phyloP scores from a whole-genome alignment of 2,888 invertebrate genomes.

The Ischnura elegans region DNA sequence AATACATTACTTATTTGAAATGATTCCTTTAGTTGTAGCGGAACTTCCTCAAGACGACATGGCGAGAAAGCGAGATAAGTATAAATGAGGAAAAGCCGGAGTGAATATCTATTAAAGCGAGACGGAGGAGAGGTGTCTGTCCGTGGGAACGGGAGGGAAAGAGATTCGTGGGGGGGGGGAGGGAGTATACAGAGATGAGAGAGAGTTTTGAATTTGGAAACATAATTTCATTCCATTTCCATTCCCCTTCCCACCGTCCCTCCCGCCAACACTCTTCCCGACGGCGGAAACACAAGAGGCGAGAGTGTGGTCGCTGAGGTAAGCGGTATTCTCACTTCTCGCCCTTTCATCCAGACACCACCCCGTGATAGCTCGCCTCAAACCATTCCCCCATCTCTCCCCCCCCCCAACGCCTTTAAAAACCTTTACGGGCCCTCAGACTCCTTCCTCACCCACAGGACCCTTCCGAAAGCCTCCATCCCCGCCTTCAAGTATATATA shows the following conservation, averaged over 20 bases:
- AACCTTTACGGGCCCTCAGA: background rate
- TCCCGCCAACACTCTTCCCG: background rate
- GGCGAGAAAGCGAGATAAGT: background rate
- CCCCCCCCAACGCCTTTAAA: background rate
- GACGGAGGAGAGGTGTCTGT: slow-evolving; percentile 33
- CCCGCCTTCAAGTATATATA: slow-evolving; percentile 21
- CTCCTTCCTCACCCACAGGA: background rate
- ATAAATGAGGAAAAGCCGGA: background rate
- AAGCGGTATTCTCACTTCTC: slow-evolving; percentile 49
- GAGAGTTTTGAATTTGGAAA: slow-evolving; percentile 57
- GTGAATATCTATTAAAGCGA: slow-evolving; percentile 24
- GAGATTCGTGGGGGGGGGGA: background rate
- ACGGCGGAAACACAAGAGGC: slow-evolving; percentile 56
- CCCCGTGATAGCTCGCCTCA: background rate
- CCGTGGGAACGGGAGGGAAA: background rate
- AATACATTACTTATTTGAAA: too few relatives aligned
- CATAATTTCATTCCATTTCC: slow-evolving; percentile 66
- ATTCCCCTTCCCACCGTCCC: slow-evolving; percentile 39
- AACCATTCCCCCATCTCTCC: background rate
- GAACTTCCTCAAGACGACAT: too few relatives aligned
- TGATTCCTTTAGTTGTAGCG: too few relatives aligned
- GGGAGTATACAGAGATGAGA: slow-evolving; percentile 9
- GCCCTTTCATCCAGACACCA: background rate
- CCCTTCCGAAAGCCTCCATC: background rate
- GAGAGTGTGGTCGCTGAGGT: slow-evolving; percentile 61